phyloP scores from a whole-genome alignment of 2,113 vertebrate species.

The Takifugu bimaculatus region DNA sequence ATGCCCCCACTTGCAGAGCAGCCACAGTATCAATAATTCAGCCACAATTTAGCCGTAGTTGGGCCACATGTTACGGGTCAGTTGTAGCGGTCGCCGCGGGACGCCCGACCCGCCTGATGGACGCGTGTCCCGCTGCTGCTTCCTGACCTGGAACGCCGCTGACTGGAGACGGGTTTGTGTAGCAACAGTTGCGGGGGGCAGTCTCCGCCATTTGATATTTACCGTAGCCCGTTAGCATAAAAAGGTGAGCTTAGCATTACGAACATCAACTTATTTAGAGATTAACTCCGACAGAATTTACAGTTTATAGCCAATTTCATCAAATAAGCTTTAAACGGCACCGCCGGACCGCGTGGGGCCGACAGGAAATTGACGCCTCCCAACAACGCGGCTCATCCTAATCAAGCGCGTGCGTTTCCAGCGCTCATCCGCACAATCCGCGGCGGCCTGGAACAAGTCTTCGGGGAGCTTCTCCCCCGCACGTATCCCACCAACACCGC shows the following conservation, averaged over 20 bases:
- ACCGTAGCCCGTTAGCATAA: no score
- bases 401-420: slow-evolving; percentile 42
- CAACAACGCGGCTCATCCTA: slow-evolving; percentile 40
- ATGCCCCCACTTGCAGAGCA: slow-evolving; percentile 70
- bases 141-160: slow-evolving; percentile 5
- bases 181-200: no score
- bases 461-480: slow-evolving; percentile 54
- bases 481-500: slow-evolving; percentile 63
- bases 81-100: slow-evolving; percentile 48
- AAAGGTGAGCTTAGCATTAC: no score
- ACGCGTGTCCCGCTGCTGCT: no score
- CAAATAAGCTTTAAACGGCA: no score
- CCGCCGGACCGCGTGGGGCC: slow-evolving; percentile 17
- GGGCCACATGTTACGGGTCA: slow-evolving; percentile 68
- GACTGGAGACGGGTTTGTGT: no score
- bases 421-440: slow-evolving; percentile 53
- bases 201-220: no score
- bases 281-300: no score
- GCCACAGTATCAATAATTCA: slow-evolving; percentile 73
- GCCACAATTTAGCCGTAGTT: slow-evolving; percentile 71
- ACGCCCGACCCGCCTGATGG: slow-evolving; percentile 17
- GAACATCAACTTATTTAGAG: no score
- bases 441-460: slow-evolving; percentile 58
- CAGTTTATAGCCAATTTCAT: no score
- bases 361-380: slow-evolving; percentile 45